Evolutionary conservation across 30 jellyfish, hydroid and myxozoan species (phyloP).

Genomic region (Turritopsis dohrnii): DNA sequence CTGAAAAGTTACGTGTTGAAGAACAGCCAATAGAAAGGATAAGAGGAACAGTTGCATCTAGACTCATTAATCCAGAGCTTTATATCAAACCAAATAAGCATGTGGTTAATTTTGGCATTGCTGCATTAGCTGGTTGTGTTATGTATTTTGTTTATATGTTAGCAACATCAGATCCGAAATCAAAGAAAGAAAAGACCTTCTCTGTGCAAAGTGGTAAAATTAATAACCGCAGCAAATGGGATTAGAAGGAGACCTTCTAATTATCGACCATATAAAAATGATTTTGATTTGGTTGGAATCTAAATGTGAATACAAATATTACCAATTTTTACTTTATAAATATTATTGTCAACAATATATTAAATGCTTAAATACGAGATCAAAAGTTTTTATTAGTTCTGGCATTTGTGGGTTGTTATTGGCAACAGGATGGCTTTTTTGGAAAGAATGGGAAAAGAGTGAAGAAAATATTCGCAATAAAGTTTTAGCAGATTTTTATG

Average conservation of each 20-base stretch:
- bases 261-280: neutral
- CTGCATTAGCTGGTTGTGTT: conserved; percentile 75
- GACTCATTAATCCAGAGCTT: conserved; percentile 80
- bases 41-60: conserved; percentile 59
- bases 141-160: conserved; percentile 64
- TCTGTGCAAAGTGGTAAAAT: conserved; percentile 44
- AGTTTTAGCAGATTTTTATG: neutral
- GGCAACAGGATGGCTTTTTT: neutral
- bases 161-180: conserved; percentile 39
- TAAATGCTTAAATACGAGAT: neutral
- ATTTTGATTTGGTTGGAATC: neutral
- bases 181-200: conserved; percentile 37
- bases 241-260: neutral
- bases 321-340: neutral
- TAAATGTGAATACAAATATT: neutral
- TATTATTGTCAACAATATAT: neutral
- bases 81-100: conserved; percentile 70
- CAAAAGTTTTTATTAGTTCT: neutral
- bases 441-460: neutral
- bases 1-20: neutral
- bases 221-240: conserved; percentile 66
- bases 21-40: conserved; percentile 5
- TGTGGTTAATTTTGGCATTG: conserved; percentile 65
- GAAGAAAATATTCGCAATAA: neutral
- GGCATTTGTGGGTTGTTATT: neutral